Base-by-base conservation (phyloP, 1,140 invertebrate genomes). In the Oncopodura yosiiana region DNA sequence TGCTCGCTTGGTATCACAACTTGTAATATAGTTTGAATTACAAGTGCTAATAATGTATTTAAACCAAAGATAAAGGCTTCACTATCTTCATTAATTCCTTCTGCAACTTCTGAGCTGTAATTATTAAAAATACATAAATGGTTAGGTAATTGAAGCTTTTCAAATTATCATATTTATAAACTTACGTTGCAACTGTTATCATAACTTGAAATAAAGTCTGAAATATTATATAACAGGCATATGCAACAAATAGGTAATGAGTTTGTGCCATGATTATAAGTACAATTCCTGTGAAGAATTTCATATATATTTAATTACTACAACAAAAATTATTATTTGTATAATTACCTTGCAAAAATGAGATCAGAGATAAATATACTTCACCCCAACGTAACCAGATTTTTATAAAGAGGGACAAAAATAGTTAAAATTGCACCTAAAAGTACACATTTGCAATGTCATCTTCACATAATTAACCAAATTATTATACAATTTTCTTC, bases 61-160 rank as follows among this genome's bases (percentile, higher is more conserved):
- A 91, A 74, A 4, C 90, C 91, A 72, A 94, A 94, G 58, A 94
- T 81, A 9, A 94, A 69, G 2, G 84, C 88, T 68, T 88, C 91
- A 68, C 86, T 87, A 53, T 90, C 84, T 62, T 83, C 80, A 32
- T 77, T 72, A 44, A 94, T 74, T 42, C 80, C 71, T 63, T 82
- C 79, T 0, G 88, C 89, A 38, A 94, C 80, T 73, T 91, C 86
- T 41, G 83, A 81, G 70, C 87, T 92, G 19, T 16, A 14, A 29
- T 38, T 1, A 21, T 6, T 8, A 29, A 32, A 26, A 46, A 37
- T 12, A 49, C 6, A 23, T 49, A 11, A 8, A 29, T 23, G 8
- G 11, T 12, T 5, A 49, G 16, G 11, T 8, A 49, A 16, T 36
- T 29, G 3, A 9, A 49, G 14, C 23, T 14, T n/a, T n/a, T n/a